These are phyloP conservation scores for Halyomorpha halys DNA, from an alignment of 1,140 invertebrate species.

Conservation along the genomic window DNA sequence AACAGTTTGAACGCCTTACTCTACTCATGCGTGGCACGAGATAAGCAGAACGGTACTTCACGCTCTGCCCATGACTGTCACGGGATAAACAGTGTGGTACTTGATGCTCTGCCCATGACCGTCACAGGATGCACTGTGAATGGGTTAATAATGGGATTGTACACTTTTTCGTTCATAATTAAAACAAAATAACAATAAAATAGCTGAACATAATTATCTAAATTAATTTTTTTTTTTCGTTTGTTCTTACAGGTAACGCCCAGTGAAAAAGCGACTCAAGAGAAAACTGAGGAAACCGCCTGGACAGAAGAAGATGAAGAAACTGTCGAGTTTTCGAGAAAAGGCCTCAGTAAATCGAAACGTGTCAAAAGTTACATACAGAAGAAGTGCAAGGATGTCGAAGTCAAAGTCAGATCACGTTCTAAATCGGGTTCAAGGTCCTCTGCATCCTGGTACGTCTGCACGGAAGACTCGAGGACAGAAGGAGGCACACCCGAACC, in stretches of 20 bases:
- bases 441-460: conserved; percentile 23
- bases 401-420: conserved; percentile 18
- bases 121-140: too few relatives aligned
- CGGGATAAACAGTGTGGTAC: too few relatives aligned
- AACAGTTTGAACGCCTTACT: too few relatives aligned
- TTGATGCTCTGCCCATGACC: too few relatives aligned
- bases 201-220: too few relatives aligned
- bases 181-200: too few relatives aligned
- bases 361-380: conserved; percentile 27
- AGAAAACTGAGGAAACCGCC: conserved; percentile 10
- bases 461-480: conserved; percentile 21
- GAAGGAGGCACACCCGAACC: conserved; percentile 21
- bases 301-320: conserved; percentile 18
- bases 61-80: too few relatives aligned
- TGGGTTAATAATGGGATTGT: too few relatives aligned
- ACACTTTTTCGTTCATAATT: too few relatives aligned
- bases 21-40: too few relatives aligned
- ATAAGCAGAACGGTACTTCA: too few relatives aligned
- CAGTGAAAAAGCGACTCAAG: conserved; percentile 21
- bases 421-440: conserved; percentile 8
- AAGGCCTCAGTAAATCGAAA: conserved; percentile 25
- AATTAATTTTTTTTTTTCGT: background rate
- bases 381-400: conserved; percentile 26
- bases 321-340: conserved; percentile 3
- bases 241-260: conserved; percentile 35